A percentile compares a stretch with the other conserved stretches of the same genome.
Conservation (phyloP, 2,888 invertebrate genomes). For the Pterostichus niger region DNA sequence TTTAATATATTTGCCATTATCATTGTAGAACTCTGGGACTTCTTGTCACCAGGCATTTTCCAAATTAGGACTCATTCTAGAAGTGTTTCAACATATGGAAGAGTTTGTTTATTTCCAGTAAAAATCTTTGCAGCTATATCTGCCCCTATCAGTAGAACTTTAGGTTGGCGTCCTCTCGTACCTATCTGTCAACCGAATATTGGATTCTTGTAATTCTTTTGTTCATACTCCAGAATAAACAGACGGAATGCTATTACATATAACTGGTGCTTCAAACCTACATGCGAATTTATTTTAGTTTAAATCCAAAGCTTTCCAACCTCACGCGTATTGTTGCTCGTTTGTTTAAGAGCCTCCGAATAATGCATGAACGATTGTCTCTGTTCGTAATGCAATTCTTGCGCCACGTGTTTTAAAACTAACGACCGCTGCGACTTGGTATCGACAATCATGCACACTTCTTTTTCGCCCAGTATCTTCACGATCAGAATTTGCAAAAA, state of each 20-base stretch:
- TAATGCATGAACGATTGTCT: conserved; percentile 53
- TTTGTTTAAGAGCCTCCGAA: conserved; percentile 30
- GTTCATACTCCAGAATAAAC: conserved; percentile 35
- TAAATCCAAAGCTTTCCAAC: conserved; percentile 31
- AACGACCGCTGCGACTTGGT: conserved; percentile 70
- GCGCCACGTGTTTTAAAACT: conserved; percentile 68
- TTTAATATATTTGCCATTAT: conserved; percentile 50
- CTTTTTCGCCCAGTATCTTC: conserved; percentile 13
- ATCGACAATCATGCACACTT: conserved; percentile 68
- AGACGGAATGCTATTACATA: conserved; percentile 28
- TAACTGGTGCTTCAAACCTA: conserved; percentile 36
- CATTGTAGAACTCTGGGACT: conserved; percentile 24
- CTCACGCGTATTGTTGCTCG: conserved; percentile 27
- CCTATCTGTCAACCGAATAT: conserved; percentile 43
- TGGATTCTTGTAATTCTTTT: conserved; percentile 22
- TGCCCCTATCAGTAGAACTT: conserved; percentile 33
- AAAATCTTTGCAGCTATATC: conserved; percentile 41
- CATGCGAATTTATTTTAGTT: conserved; percentile 25
- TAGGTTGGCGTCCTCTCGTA: conserved; percentile 44
- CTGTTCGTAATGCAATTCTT: conserved; percentile 67
- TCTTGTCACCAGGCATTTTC: conserved; percentile 23
- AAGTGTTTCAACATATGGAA: conserved; percentile 69
- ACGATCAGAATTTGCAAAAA: conserved; percentile 33
- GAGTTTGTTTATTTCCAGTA: conserved; percentile 21
- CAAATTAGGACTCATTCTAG: conserved; percentile 71